These are phyloP conservation scores for Staurois parvus DNA, from an alignment of 2,797 vertebrate species.

Conservation along the genomic window DNA sequence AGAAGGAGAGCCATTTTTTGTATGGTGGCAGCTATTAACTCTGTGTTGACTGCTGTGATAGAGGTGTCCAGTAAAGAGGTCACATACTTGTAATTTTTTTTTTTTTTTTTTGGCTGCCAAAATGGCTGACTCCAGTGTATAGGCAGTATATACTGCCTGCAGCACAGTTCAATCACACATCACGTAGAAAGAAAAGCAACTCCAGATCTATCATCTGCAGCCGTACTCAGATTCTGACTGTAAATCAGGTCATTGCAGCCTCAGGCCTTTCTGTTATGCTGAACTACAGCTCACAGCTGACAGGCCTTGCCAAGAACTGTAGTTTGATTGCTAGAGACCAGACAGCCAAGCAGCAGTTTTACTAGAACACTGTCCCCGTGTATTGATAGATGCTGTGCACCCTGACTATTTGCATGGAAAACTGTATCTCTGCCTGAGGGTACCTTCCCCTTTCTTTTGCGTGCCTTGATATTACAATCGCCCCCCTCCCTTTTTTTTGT, in stretches of 20 bases:
- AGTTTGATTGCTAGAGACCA: background rate
- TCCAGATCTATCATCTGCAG: background rate
- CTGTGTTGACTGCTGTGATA: background rate
- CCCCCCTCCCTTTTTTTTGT: too few species aligned
- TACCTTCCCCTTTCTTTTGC: background rate
- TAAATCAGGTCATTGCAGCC: slow-evolving; percentile 33
- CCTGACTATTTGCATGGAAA: background rate
- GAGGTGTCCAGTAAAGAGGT: background rate
- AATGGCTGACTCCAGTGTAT: background rate
- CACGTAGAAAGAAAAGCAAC: background rate
- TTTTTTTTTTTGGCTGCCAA: too few species aligned
- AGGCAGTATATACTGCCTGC: background rate
- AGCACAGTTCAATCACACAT: slow-evolving; percentile 6
- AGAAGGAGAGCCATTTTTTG: too few species aligned
- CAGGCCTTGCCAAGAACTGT: background rate
- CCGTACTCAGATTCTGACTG: background rate
- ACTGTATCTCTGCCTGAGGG: background rate
- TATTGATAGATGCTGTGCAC: background rate
- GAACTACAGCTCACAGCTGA: slow-evolving; percentile 21
- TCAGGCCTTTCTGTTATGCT: slow-evolving; percentile 65
- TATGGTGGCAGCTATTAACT: too few species aligned
- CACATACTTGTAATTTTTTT: background rate
- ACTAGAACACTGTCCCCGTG: background rate
- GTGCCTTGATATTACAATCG: background rate
- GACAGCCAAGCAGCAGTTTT: background rate